Evolutionary conservation across 2,888 invertebrate species (phyloP), one percentile per base, ranked within the genome.

Genomic region (Luffia ferchaultella): DNA sequence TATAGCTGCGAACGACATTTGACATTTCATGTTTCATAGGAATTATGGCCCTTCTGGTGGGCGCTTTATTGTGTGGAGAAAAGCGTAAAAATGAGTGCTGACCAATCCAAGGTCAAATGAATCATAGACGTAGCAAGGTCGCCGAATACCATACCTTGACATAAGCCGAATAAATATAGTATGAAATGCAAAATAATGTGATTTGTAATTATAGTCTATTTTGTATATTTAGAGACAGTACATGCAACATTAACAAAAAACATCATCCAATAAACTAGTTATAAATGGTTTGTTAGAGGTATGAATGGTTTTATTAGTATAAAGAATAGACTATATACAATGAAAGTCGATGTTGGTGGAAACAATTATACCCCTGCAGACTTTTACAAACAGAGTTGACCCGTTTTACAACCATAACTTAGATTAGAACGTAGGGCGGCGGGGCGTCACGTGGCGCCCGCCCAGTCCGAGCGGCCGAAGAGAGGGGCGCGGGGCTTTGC

Each of bases 381-480:
- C 16, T n/a, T 18, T 30, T 46, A 30, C n/a, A 41, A 16, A 40
- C 42, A 68, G 68, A 61, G 70, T 70, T 77, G 80, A 79, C 80
- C 79, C 68, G 75, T 64, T 76, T 70, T 75, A 65, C 61, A 65
- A 67, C 64, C 63, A 60, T 62, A 60, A 62, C 67, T 68, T 68
- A 72, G 70, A 73, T 70, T 42, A 65, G 62, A 68, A 58, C 55
- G 59, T 68, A 30, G 66, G 64, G 62, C 62, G 55, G 55, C 52
- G 52, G 55, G 54, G 52, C 53, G 42, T 40, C 16, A 20, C 49
- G 47, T 18, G 42, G 19, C 15, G 42, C 43, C 49, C 5, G 45
- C 20, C 42, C n/a, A 15, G 49, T 18, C 44, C 42, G 20, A 45
- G 45, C 45, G 41, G 18, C 41, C 40, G 45, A 18, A 2, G 42